Base-by-base conservation (phyloP, 1,140 invertebrate species). In the Drosophila sp. region DNA sequence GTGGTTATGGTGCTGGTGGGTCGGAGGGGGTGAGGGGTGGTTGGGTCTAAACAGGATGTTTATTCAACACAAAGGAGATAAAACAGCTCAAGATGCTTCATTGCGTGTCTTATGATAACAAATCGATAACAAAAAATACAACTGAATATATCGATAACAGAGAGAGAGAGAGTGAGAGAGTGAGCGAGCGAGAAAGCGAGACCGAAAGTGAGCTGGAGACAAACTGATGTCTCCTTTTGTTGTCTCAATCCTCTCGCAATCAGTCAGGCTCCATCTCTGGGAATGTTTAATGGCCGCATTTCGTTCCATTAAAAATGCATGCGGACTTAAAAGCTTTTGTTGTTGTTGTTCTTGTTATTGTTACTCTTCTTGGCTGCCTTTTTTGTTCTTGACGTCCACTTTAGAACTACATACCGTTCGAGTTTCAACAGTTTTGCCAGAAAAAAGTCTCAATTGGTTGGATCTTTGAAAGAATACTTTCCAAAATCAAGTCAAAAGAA, bases 301-400 rank as follows among this genome's bases (percentile, higher is more conserved):
- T 87, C 76, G 80, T 87, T 89, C 83, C 84, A 87, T 87, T 89
- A 87, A 87, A 87, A 89, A 87, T 87, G 84, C 83, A 87, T 87
- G 84, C 73, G 68, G 76, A 73, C 80, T 80, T 87, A 87, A 87
- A 87, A 87, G 84, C 84, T 89, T 87, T 87, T 79, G 70, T 80
- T 87, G 69, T 78, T 78, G 69, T 55, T 76, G 38, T 58, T 60
- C 11, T 56, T 55, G 66, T 68, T 66, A 25, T 64, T 56, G 8
- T 29, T 65, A 40, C 72, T 57, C 60, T 47, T 58, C 44, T 60
- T 70, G 60, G 23, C 72, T 58, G 73, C 68, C 38, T n/a, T 47
- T 27, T 50, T 25, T 25, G 23, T 23, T 23, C 23, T 10, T 10
- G 35, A 10, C 35, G 35, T 38, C 35, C 35, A 50, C 25, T 50